Base-by-base conservation (phyloP, 2,797 vertebrate genomes). In the Craterocephalus amniculus region DNA sequence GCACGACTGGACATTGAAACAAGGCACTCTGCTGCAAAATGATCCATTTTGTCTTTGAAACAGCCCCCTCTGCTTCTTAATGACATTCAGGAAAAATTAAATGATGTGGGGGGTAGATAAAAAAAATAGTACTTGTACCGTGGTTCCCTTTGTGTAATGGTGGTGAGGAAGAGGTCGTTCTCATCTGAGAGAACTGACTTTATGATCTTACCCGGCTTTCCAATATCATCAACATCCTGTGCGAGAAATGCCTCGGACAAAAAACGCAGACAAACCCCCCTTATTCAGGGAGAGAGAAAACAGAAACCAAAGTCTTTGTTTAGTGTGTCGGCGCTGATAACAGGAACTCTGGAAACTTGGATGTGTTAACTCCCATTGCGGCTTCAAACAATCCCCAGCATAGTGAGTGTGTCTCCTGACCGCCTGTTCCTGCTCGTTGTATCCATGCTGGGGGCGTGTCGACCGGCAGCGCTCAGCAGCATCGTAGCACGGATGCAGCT, bases 11-110 rank as follows among this genome's bases (percentile, higher is more conserved):
- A 99, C 98, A 99, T 99, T 58, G 96, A 99, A 91, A 99, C 97
- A 94, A 99, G 97, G 96, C 98, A 99, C 95, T 99, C 97, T 78
- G 98, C 98, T 90, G 98, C 98, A 89, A 99, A 98, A 92, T 98
- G 97, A 95, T 99, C 97, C 96, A 99, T 99, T 88, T 94, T 95
- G 91, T 91, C 87, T 90, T 88, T 90, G 79, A 87, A 90, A 85
- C 85, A 84, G 78, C 78, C 78, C 72, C 89, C 84, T 82, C 89
- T 89, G 87, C 74, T 90, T 76, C 87, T 85, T 70, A 84, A 87
- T 86, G 91, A 91, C 93, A 94, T 94, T 92, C 90, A 88, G 74
- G 79, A 79, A 79, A 81, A 74, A 74, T 13, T 74, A 83, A 81
- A 77, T 27, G 81, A 84, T 78, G 84, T 67, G 38, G 2, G 63